Conservation (phyloP, 2,113 vertebrate species). For the Zapus hudsonius region DNA sequence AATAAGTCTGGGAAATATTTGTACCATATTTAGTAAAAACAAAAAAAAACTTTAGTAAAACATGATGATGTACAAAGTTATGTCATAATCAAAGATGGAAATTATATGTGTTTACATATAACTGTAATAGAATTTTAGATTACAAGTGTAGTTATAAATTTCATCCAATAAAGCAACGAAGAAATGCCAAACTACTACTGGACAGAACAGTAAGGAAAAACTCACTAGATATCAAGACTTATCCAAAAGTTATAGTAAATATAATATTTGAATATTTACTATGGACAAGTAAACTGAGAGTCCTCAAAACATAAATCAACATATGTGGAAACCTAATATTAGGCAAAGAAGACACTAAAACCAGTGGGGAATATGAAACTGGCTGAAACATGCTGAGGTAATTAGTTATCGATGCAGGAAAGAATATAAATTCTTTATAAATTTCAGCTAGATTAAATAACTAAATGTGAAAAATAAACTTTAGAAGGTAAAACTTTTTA, state of each 20-base stretch:
- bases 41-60: constrained; percentile 9
- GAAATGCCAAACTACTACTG: neutral
- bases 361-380: neutral
- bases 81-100: neutral
- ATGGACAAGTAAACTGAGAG: neutral
- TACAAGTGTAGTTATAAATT: constrained; percentile 14
- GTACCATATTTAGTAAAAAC: neutral
- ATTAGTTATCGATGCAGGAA: neutral
- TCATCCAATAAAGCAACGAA: neutral
- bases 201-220: neutral
- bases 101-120: neutral
- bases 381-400: neutral
- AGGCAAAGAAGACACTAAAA: neutral
- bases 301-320: neutral
- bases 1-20: neutral
- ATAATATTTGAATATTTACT: neutral
- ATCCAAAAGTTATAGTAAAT: neutral
- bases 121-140: neutral
- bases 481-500: neutral
- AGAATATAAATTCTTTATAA: neutral
- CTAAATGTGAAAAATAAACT: constrained; percentile 28
- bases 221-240: neutral
- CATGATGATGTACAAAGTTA: neutral
- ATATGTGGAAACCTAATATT: neutral
- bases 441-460: neutral